Percentiles rank a stretch among this genome's conserved stretches.
These are phyloP conservation scores for Phrynocephalus guinanensis DNA, from an alignment of 2,797 vertebrate genomes.

Conservation along the genomic window DNA sequence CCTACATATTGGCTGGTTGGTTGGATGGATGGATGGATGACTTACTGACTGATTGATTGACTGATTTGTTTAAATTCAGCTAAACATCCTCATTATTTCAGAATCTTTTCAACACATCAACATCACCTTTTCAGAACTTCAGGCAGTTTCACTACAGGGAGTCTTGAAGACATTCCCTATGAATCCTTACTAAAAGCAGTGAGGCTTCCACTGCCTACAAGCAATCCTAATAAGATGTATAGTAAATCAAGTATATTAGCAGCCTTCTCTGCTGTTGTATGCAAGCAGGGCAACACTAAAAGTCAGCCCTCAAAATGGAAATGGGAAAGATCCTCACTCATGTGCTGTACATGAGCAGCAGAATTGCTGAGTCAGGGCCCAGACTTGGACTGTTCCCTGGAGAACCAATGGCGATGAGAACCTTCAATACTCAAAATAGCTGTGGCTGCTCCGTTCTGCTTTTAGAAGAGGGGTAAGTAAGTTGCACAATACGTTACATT, in stretches of 20 bases:
- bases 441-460: not conserved
- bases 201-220: not conserved
- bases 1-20: too few species aligned
- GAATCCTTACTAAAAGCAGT: not conserved
- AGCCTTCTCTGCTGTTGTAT: not conserved
- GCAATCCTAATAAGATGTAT: not conserved
- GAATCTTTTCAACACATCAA: conserved; percentile 1
- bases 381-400: too few species aligned
- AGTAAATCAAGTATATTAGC: not conserved
- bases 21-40: too few species aligned
- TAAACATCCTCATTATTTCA: conserved; percentile 5
- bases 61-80: not conserved
- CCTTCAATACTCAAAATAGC: not conserved
- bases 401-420: not conserved
- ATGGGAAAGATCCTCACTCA: not conserved
- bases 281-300: not conserved
- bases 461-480: too few species aligned
- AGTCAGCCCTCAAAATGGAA: not conserved
- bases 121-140: not conserved
- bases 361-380: not conserved
- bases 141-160: not conserved
- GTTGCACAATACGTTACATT: too few species aligned
- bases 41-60: too few species aligned
- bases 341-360: not conserved
- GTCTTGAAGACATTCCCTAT: not conserved